Percentiles rank a stretch among this genome's conserved stretches.
These are phyloP conservation scores for Phenacoccus solenopsis DNA, from an alignment of 1,140 invertebrate species.

Conservation along the genomic window DNA sequence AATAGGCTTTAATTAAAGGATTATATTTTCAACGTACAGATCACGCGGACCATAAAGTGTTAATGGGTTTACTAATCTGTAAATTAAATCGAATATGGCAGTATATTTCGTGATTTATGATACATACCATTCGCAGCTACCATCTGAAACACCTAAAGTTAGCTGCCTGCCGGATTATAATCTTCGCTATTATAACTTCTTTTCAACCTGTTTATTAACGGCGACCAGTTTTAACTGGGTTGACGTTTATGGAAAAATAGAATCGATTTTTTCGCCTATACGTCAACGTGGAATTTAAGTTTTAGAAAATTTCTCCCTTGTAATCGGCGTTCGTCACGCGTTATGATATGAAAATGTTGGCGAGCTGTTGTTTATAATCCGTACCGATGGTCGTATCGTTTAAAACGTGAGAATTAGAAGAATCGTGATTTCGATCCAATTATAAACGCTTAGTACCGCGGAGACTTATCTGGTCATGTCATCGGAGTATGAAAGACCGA, in stretches of 20 bases:
- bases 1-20: too few species aligned
- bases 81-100: neutral
- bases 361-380: neutral
- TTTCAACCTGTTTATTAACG: conserved; percentile 2
- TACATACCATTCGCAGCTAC: neutral
- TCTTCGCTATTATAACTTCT: neutral
- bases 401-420: conserved; percentile 15
- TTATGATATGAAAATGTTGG: too few species aligned
- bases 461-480: conserved; percentile 9
- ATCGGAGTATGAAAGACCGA: conserved; percentile 6
- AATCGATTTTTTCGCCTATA: too few species aligned
- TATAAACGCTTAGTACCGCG: conserved; percentile 5
- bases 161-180: neutral
- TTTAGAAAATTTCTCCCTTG: too few species aligned
- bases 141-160: neutral
- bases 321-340: too few species aligned
- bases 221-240: neutral
- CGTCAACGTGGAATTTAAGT: too few species aligned
- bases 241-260: neutral
- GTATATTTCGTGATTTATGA: neutral
- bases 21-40: too few species aligned
- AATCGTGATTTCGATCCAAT: conserved; percentile 17
- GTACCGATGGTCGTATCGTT: neutral
- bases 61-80: neutral
- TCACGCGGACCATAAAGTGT: too few species aligned